Evolutionary conservation across 2,113 vertebrate species (phyloP).

Genomic region (Hiodon tergisus): DNA sequence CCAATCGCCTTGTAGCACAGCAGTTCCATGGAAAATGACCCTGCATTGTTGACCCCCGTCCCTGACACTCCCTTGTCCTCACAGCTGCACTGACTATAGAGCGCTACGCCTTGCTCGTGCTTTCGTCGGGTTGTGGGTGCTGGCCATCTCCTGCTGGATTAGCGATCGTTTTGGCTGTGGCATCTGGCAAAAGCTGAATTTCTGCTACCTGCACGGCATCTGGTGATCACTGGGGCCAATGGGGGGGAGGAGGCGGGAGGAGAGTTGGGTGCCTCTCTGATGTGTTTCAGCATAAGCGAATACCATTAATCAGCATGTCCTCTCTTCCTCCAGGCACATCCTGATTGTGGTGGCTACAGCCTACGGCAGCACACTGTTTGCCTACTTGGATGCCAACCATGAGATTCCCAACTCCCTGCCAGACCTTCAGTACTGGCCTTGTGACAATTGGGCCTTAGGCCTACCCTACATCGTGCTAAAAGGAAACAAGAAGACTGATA

Average conservation of each 20-base stretch:
- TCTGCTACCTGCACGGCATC: constrained; percentile 87
- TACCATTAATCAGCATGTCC: not conserved
- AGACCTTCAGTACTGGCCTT: constrained; percentile 80
- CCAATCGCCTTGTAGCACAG: not conserved
- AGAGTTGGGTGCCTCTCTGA: not conserved
- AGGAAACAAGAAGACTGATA: constrained; percentile 47
- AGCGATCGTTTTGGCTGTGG: constrained; percentile 78
- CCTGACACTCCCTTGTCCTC: not conserved
- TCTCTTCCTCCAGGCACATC: constrained; percentile 72
- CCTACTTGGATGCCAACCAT: constrained; percentile 67
- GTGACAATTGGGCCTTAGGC: constrained; percentile 65
- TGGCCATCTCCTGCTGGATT: constrained; percentile 85
- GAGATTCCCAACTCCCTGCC: constrained; percentile 76
- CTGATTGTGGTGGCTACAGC: constrained; percentile 79
- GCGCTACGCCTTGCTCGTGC: constrained; percentile 55
- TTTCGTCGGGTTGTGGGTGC: constrained; percentile 69
- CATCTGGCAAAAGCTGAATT: constrained; percentile 80
- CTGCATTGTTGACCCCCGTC: not conserved
- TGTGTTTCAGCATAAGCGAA: not conserved
- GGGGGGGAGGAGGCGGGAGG: too few species aligned
- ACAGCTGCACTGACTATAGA: constrained; percentile 68
- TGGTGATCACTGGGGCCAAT: constrained; percentile 67
- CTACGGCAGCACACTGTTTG: constrained; percentile 68
- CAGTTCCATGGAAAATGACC: not conserved
- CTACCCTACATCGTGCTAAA: constrained; percentile 74